Evolutionary conservation across 2,888 invertebrate species (phyloP), one percentile per base, ranked within the genome.

Genomic region (Drosophila mimica): DNA sequence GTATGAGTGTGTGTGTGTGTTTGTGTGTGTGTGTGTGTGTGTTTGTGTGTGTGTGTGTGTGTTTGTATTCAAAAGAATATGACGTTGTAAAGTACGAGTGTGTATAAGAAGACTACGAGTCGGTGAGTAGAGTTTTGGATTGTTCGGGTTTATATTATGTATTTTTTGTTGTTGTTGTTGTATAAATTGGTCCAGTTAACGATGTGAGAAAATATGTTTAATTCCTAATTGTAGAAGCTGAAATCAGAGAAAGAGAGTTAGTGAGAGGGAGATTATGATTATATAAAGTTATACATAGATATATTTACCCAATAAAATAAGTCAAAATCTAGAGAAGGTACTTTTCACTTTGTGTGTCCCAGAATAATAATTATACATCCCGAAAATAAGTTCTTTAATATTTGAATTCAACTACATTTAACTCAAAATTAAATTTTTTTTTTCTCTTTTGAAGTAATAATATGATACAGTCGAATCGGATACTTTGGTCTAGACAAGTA

Each of bases 181-280:
- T 76, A 76, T 71, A 81, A 79, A 88, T 87, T 84, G 86, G 83
- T 89, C 88, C 90, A 85, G 81, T 88, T 87, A 49, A 74, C 54
- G 69, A 36, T 76, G 54, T 70, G 57, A 25, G 28, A 67, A 57
- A 76, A 73, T 80, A 76, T 73, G 74, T 70, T 56, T 65, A 54
- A 53, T 69, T 79, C 48, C 70, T 56, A 66, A 33, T 57, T 13
- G 72, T 69, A 64, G 74, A 60, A 51, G 52, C 77, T 81, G 65
- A 17, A 74, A 63, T 17, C 4, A 30, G 17, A 31, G 28, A 34
- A 3, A 53, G 43, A 54, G 20, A 17, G 5, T 25, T 17, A 36
- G 66, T 25, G 2, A 25, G 15, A 25, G 25, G 2, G 7, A 4
- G 15, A 8, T 4, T 15, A 4, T 13, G 20, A 46, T 20, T 20